Percentiles rank a stretch among this genome's conserved stretches.
These are phyloP conservation scores for Scleropages formosus DNA, from an alignment of 2,797 vertebrate species.

Conservation along the genomic window DNA sequence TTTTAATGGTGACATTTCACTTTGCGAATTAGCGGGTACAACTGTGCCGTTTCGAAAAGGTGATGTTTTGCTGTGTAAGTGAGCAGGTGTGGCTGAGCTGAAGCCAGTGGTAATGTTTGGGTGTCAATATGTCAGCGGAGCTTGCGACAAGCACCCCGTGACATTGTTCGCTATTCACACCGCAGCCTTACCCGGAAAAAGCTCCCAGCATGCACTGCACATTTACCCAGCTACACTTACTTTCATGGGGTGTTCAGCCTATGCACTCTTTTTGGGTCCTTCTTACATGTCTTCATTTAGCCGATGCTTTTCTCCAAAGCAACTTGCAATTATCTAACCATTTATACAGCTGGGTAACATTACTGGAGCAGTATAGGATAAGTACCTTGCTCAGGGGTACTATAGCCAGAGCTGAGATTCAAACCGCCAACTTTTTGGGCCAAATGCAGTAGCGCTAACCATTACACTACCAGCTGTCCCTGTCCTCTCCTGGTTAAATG, in stretches of 20 bases:
- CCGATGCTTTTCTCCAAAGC: too few species aligned
- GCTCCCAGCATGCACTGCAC: not conserved
- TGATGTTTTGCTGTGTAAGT: slow-evolving; percentile 11
- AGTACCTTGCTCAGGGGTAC: too few species aligned
- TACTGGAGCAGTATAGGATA: too few species aligned
- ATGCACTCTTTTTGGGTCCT: not conserved
- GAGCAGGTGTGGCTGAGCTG: not conserved
- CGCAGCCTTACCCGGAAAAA: not conserved
- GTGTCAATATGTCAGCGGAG: not conserved
- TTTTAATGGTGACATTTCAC: not conserved
- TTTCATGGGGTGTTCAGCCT: not conserved
- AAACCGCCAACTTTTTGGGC: too few species aligned
- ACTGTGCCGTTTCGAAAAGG: not conserved
- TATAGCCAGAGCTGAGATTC: too few species aligned
- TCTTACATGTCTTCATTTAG: too few species aligned
- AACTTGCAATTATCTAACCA: too few species aligned
- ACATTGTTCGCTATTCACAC: not conserved
- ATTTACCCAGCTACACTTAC: not conserved
- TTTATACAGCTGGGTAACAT: too few species aligned
- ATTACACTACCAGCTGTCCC: too few species aligned
- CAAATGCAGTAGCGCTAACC: too few species aligned
- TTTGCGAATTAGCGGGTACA: not conserved
- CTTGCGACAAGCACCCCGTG: not conserved
- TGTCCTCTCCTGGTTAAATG: not conserved
- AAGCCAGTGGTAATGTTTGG: not conserved